Base-by-base conservation (phyloP, 2,888 invertebrate genomes). In the Melinaea marsaeus region DNA sequence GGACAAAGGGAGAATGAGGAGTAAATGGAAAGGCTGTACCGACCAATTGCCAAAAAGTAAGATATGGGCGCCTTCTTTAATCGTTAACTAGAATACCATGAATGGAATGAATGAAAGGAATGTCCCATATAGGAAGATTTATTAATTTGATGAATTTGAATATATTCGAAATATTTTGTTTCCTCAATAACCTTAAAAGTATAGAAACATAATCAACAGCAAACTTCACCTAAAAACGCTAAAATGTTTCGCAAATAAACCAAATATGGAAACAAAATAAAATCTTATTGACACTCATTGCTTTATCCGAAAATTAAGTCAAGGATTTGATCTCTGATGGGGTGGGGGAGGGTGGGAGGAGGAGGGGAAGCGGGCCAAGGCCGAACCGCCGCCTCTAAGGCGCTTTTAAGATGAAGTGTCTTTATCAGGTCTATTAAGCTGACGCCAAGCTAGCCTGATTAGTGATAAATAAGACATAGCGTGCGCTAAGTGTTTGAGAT, bases 311-410 rank as follows among this genome's bases (percentile, higher is more conserved):
- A 63, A 65, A 57, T 61, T 61, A 65, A 65, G 60, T 67, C 65
- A 67, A 65, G 67, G 65, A 63, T 62, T 62, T 58, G 63, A 63
- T 51, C 51, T n/a, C 51, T 54, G 51, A n/a, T 13, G 57, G 56
- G 22, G 32, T 5, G 4, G 51, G 51, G 7, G 48, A 22, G 48
- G 48, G 13, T 42, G 42, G 7, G 2, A n/a, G 4, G 4, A 34
- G 55, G 51, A 37, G 54, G 55, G 47, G 48, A 51, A 45, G 46
- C 13, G 45, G 51, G 66, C 62, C 68, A 71, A 71, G 69, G 71
- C 57, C 66, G 62, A 55, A 9, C n/a, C 47, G 66, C 63, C 69
- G 71, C 67, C 71, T 60, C 58, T 48, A 56, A 58, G 71, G 61
- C 71, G 71, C 69, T 63, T 22, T 58, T 45, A 42, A 51, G 51